Percentiles rank a stretch among this genome's conserved stretches.
phyloP scores from a whole-genome alignment of 2,113 vertebrate species.

The Eubucco bourcierii region DNA sequence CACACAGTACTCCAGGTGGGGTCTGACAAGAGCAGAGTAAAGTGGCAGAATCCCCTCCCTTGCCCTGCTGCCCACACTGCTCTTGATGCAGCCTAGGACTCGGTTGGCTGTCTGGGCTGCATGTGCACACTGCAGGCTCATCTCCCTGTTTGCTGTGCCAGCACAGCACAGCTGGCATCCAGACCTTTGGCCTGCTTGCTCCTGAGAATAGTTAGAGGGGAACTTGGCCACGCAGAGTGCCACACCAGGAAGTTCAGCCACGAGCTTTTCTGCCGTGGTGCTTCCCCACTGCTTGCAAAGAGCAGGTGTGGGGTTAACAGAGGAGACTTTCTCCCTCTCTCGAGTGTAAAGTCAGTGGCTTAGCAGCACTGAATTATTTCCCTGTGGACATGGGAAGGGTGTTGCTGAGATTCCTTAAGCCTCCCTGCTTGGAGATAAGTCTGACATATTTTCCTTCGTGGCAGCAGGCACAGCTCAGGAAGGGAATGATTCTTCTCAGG shows the following conservation, averaged over 20 bases:
- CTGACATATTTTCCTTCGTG: background rate
- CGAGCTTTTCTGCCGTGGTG: background rate
- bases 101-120: too few relatives aligned
- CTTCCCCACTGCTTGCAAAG: background rate
- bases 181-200: background rate
- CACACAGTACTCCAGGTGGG: too few relatives aligned
- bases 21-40: too few relatives aligned
- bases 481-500: background rate
- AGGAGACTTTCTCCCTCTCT: background rate
- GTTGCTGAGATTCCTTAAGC: background rate
- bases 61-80: too few relatives aligned
- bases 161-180: background rate
- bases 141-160: accelerated
- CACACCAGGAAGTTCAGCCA: background rate
- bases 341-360: background rate
- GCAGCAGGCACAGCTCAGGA: background rate
- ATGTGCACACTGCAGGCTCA: too few relatives aligned
- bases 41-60: too few relatives aligned
- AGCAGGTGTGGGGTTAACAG: background rate
- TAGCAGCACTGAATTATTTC: background rate
- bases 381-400: accelerated
- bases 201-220: background rate
- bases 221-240: background rate
- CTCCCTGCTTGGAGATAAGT: background rate
- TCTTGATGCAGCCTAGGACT: too few relatives aligned